Percentiles rank a stretch among this genome's conserved stretches.
phyloP scores from a whole-genome alignment of 2,113 vertebrate species.

The Megaceryle maxima region DNA sequence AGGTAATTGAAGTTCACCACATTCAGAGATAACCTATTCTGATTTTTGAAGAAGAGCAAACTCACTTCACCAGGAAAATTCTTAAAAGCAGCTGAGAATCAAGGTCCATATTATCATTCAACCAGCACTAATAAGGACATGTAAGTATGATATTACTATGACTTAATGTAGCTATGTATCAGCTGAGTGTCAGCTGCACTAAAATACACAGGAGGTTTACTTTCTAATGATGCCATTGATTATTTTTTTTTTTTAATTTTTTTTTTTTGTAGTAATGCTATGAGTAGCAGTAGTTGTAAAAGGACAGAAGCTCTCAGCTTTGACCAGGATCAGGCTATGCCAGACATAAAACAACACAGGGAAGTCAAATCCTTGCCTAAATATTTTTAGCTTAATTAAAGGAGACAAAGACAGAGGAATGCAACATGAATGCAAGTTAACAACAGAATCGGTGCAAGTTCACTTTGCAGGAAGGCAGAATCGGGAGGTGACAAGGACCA shows the following conservation, averaged over 20 bases:
- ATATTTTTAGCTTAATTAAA: not conserved
- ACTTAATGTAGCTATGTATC: not conserved
- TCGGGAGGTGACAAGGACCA: not conserved
- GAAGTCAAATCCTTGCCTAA: not conserved
- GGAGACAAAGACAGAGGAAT: not conserved
- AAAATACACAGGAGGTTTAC: not conserved
- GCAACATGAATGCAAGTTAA: not conserved
- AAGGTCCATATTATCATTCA: constrained; percentile 12
- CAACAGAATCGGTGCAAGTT: not conserved
- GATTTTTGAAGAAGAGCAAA: not conserved
- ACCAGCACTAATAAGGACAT: constrained; percentile 5
- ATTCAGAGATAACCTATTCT: not conserved
- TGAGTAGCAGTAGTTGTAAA: not conserved
- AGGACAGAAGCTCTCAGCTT: not conserved
- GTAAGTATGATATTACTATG: not conserved
- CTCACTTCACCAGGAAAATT: not conserved
- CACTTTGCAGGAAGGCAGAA: not conserved
- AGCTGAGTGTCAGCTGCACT: not conserved
- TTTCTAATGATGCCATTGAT: constrained; percentile 11
- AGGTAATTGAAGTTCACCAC: not conserved
- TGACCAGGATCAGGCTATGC: not conserved
- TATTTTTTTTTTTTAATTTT: not conserved
- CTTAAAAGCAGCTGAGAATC: not conserved
- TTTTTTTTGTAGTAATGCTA: not conserved
- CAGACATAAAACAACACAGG: not conserved